phyloP scores from a whole-genome alignment of 2,888 invertebrate species.

The Drosophila histrio region DNA sequence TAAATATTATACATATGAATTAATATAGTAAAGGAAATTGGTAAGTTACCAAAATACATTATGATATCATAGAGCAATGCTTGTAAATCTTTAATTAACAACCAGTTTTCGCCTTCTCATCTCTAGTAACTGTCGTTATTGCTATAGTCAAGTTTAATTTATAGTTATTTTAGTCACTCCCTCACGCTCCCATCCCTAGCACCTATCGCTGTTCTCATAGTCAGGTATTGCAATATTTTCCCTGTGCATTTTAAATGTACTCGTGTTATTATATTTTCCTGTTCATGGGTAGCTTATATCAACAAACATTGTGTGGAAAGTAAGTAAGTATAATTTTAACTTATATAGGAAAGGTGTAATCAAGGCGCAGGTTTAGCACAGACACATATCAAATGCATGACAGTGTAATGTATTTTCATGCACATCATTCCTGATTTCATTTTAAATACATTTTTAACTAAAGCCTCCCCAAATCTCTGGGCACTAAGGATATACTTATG shows the following conservation, averaged over 20 bases:
- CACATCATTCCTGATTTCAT: not conserved
- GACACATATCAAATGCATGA: not conserved
- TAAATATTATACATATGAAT: no score
- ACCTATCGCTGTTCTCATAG: constrained; percentile 16
- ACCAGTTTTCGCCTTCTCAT: not conserved
- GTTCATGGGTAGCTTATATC: constrained; percentile 55
- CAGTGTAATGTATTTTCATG: not conserved
- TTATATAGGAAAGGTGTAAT: not conserved
- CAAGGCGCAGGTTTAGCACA: not conserved
- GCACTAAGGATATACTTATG: not conserved
- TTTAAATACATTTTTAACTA: not conserved
- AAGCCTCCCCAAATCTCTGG: not conserved
- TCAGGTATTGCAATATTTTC: constrained; percentile 62
- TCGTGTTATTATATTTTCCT: constrained; percentile 45
- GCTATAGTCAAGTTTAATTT: not conserved
- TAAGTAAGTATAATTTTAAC: not conserved
- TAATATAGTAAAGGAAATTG: no score
- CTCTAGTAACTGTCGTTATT: not conserved
- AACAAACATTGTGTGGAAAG: constrained; percentile 1
- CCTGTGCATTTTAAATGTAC: constrained; percentile 64
- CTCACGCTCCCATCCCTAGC: constrained; percentile 23
- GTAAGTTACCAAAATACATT: not conserved
- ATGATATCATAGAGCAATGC: no score
- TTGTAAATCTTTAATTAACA: no score
- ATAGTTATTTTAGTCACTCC: not conserved